Evolutionary conservation across 2,797 vertebrate genomes (phyloP), one percentile per base, ranked within the genome.

Genomic region (Melanotaenia parkinsoni): DNA sequence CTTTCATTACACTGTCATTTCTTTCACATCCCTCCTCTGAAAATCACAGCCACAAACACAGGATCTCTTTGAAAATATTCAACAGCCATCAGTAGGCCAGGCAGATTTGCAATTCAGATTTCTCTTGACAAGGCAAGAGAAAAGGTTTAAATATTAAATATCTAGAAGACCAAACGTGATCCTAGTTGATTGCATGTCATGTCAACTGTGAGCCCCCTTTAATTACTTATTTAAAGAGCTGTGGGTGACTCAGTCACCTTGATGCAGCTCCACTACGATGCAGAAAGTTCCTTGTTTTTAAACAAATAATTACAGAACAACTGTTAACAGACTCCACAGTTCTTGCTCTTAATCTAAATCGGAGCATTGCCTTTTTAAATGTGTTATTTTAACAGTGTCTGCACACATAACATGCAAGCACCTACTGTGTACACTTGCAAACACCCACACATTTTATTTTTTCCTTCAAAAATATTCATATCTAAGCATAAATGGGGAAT

Each of bases 91-190:
- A 38, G 47, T 4, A 14, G 61, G 51, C 51, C 16, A n/a, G 5
- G 11, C 16, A 56, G 7, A 77, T 84, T 77, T 76, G 58, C 74
- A 79, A 77, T 76, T 79, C 73, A 80, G 64, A 84, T 83, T 78
- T 24, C 28, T 80, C 1, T 80, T 76, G 75, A 50, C 37, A 62
- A 30, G 56, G 63, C 26, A 60, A 75, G 37, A 63, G 33, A 70
- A 80, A 78, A 70, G 54, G 38, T 72, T 81, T 59, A 84, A 84
- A 81, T 75, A 81, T 82, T 61, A 83, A 78, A 76, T 70, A 77
- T 81, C 59, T 35, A 60, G 56, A 74, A 71, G 74, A 77, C 76
- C 63, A 78, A 72, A 74, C 5, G 58, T 65, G 79, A 81, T 80
- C 63, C 72, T 30, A 66, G 60, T 43, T 86, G 76, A 87, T 71